Base-by-base conservation (phyloP, 2,797 vertebrate species). In the Synanceia verrucosa region DNA sequence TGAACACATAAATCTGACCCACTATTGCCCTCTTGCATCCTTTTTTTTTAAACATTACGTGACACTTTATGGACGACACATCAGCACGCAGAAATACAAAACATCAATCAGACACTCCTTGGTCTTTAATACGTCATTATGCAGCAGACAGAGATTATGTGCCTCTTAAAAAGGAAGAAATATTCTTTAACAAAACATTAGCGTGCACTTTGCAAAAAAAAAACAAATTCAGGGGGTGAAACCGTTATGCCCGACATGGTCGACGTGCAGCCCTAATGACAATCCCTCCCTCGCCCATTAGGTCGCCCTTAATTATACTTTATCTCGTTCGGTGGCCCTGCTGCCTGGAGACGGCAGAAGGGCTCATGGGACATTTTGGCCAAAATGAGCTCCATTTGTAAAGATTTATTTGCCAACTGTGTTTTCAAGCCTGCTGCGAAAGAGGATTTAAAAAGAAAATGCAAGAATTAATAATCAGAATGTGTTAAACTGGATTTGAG, bases 281-380 rank as follows among this genome's bases (percentile, higher is more conserved):
- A 39, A 86, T 80, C 76, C 81, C 88, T 83, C 86, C 88, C 88
- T 74, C 26, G 1, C 33, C 71, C 72, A 82, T 90, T 87, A 86
- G 56, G 58, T 52, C 63, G 70, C 82, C 72, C 28, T 13, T 80
- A 87, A 89, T 91, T 85, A 81, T 59, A 28, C 76, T 87, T 86
- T 85, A 91, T 91, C 87, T 88, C 4, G 9, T 29, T 75, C 48
- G 41, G 36, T 76, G 53, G 65, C 44, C 60, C 50, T 29, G 52
- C 65, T 66, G 61, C 70, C 51, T 64, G 2, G 51, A 48, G 59
- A 65, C 63, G 1, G 65, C 5, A 66, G 26, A 1, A 16, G 55
- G 64, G 19, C 89, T 78, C 85, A 19, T 36, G 86, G 84, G 86
- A 86, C 62, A 31, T 74, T 77, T 16, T 14, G 33, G 24, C 9